phyloP scores from a whole-genome alignment of 2,113 vertebrate genomes.

The Sorex fumeus region DNA sequence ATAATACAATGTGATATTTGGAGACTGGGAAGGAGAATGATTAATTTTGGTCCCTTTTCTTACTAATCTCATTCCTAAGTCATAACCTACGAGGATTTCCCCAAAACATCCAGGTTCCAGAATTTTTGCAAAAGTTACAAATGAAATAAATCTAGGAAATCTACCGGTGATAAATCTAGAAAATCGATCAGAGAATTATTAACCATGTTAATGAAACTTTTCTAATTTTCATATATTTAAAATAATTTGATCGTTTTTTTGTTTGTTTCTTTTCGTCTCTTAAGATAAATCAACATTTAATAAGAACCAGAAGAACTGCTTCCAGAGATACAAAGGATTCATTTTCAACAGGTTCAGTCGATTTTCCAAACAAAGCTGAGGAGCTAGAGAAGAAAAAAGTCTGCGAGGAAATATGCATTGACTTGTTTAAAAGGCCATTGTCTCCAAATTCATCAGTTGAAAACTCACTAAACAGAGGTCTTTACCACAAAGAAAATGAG shows the following conservation, averaged over 20 bases:
- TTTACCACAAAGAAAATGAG: slow-evolving; percentile 75
- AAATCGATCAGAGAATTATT: slow-evolving; percentile 64
- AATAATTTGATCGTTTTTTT: slow-evolving; percentile 81
- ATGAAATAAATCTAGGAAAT: slow-evolving; percentile 81
- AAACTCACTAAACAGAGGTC: slow-evolving; percentile 80
- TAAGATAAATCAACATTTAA: slow-evolving; percentile 89
- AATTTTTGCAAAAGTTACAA: slow-evolving; percentile 83
- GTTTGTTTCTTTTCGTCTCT: slow-evolving; percentile 82
- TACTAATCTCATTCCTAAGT: slow-evolving; percentile 86
- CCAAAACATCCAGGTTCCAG: slow-evolving; percentile 83
- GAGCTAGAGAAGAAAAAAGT: slow-evolving; percentile 80
- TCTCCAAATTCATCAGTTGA: slow-evolving; percentile 82
- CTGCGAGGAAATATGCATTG: slow-evolving; percentile 72
- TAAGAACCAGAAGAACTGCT: slow-evolving; percentile 85
- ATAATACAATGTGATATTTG: slow-evolving; percentile 90
- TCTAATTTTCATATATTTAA: slow-evolving; percentile 75
- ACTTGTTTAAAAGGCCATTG: slow-evolving; percentile 77
- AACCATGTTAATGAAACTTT: slow-evolving; percentile 67
- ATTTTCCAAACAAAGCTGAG: slow-evolving; percentile 86
- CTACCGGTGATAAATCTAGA: slow-evolving; percentile 63
- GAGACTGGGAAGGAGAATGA: slow-evolving; percentile 83
- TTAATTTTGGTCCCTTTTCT: slow-evolving; percentile 88
- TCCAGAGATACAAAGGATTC: slow-evolving; percentile 86
- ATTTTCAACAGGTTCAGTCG: slow-evolving; percentile 82
- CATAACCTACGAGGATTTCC: slow-evolving; percentile 82